phyloP scores from a whole-genome alignment of 2,113 vertebrate genomes.

The Piaya cayana region DNA sequence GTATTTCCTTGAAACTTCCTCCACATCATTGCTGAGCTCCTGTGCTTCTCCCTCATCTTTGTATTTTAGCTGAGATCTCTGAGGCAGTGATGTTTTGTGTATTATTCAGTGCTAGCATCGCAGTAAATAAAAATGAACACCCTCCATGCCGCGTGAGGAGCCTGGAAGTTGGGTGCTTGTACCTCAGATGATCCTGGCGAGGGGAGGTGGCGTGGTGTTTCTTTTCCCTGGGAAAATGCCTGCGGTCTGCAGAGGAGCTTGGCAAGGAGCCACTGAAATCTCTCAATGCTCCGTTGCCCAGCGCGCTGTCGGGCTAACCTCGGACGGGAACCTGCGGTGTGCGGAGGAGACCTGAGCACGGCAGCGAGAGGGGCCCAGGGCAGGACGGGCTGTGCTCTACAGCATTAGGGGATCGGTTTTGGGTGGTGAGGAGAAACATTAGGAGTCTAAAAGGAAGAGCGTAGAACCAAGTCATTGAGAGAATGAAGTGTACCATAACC shows the following conservation, averaged over 20 bases:
- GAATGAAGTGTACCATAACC: background rate
- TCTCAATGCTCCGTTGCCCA: background rate
- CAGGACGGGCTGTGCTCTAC: background rate
- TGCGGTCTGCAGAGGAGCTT: background rate
- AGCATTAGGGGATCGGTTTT: fast-evolving
- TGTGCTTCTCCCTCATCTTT: background rate
- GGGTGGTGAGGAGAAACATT: background rate
- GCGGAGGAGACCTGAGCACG: background rate
- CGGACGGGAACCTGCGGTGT: background rate
- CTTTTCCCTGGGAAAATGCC: background rate
- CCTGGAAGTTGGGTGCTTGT: background rate
- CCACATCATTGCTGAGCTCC: fast-evolving
- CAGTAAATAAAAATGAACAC: background rate
- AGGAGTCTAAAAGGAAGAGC: background rate
- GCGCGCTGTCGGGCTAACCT: fast-evolving
- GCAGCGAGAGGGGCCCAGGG: background rate
- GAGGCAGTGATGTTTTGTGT: background rate
- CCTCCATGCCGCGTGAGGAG: background rate
- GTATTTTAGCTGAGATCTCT: background rate
- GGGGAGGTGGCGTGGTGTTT: background rate
- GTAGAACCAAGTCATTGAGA: background rate
- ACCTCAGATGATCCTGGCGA: background rate
- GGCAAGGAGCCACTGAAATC: background rate
- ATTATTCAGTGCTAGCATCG: background rate
- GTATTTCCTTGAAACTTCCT: background rate